These are phyloP conservation scores for Xiphias gladius DNA, from an alignment of 2,113 vertebrate genomes.

Conservation along the genomic window DNA sequence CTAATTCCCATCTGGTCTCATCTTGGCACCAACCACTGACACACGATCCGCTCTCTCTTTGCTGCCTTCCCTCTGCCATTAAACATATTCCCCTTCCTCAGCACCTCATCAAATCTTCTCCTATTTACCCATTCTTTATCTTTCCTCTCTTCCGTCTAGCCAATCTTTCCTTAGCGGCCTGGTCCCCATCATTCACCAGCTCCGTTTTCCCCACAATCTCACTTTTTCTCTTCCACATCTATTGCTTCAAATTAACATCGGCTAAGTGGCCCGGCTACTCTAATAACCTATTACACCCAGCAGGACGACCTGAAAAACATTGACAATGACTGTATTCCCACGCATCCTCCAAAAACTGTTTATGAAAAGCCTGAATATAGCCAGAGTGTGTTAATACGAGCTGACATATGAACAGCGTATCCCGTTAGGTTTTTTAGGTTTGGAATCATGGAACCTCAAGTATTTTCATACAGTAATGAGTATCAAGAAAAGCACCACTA, in stretches of 20 bases:
- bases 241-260: constrained; percentile 72
- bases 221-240: constrained; percentile 46
- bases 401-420: constrained; percentile 36
- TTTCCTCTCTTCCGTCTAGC: constrained; percentile 49
- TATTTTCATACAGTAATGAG: constrained; percentile 37
- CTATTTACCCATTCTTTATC: constrained; percentile 65
- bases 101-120: constrained; percentile 62
- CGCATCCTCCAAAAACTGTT: constrained; percentile 47
- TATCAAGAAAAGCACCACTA: constrained; percentile 33
- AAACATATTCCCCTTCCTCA: constrained; percentile 49
- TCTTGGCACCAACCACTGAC: neutral
- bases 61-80: constrained; percentile 5
- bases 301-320: constrained; percentile 45
- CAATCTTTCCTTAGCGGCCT: constrained; percentile 49
- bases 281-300: constrained; percentile 63
- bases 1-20: neutral
- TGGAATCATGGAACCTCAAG: constrained; percentile 19
- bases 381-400: constrained; percentile 43
- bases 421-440: constrained; percentile 17
- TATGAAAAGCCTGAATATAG: constrained; percentile 43
- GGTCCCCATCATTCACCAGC: constrained; percentile 52
- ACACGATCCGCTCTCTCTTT: constrained; percentile 17
- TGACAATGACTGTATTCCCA: constrained; percentile 51
- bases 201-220: constrained; percentile 15
- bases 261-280: constrained; percentile 61